phyloP scores from a whole-genome alignment of 2,113 vertebrate genomes.

The Prunella himalayana region DNA sequence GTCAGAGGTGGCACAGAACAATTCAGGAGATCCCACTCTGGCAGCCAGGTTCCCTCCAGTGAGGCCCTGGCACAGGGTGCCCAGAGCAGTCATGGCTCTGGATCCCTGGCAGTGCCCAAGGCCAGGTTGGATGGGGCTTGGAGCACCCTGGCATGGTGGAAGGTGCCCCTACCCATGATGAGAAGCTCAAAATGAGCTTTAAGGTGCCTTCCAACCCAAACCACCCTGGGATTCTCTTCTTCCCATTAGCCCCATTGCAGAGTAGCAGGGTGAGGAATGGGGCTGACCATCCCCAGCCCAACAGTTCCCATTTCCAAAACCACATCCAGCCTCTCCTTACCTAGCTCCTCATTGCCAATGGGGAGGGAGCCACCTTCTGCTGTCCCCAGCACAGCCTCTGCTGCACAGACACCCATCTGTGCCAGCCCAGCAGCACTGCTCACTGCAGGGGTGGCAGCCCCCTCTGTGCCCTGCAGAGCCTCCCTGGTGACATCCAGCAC shows the following conservation, averaged over 20 bases:
- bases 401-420: constrained; percentile 72
- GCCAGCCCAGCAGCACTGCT: constrained; percentile 60
- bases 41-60: neutral
- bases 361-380: constrained; percentile 78
- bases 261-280: rapidly evolving
- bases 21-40: neutral
- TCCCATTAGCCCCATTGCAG: neutral
- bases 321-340: constrained; percentile 52
- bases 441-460: constrained; percentile 73
- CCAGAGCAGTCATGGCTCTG: neutral
- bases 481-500: constrained; percentile 46
- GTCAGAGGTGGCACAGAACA: neutral
- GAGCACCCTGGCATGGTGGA: rapidly evolving
- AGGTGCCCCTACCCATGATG: neutral
- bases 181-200: neutral
- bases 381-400: constrained; percentile 69
- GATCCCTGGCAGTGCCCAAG: neutral
- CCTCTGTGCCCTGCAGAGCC: constrained; percentile 70
- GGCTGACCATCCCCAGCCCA: neutral
- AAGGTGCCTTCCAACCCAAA: neutral
- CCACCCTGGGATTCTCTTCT: neutral
- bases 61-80: neutral
- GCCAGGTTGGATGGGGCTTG: rapidly evolving
- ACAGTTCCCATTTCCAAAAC: rapidly evolving
- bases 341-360: constrained; percentile 79